phyloP scores from a whole-genome alignment of 2,113 vertebrate species.

The Piprites chloris region DNA sequence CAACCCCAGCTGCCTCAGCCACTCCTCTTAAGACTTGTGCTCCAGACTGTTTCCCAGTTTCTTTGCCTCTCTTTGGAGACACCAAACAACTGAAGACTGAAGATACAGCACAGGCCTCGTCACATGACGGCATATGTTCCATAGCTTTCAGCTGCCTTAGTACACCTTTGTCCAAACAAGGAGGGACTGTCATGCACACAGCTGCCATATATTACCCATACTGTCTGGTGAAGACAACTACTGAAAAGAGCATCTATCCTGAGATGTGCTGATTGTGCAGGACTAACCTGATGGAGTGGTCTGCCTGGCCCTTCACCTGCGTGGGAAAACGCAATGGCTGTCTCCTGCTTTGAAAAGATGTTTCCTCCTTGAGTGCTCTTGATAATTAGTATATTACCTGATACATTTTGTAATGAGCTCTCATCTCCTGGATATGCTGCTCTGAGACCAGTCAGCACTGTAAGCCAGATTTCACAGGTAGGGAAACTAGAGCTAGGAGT shows the following conservation, averaged over 20 bases:
- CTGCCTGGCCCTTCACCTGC: background rate
- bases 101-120: background rate
- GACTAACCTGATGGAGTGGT: background rate
- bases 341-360: background rate
- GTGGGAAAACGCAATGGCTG: background rate
- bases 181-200: accelerated
- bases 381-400: background rate
- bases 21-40: background rate
- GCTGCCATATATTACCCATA: background rate
- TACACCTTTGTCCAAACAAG: background rate
- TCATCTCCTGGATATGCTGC: background rate
- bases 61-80: background rate
- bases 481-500: background rate
- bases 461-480: background rate
- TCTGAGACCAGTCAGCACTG: background rate
- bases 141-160: background rate
- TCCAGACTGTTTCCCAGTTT: background rate
- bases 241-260: background rate
- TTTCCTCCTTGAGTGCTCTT: background rate
- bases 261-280: background rate
- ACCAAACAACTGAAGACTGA: background rate
- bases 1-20: background rate
- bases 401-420: background rate
- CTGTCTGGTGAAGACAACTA: background rate
- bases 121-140: accelerated